Base-by-base conservation (phyloP, 2,888 invertebrate species). In the Caenorhabditis doughertyi region DNA sequence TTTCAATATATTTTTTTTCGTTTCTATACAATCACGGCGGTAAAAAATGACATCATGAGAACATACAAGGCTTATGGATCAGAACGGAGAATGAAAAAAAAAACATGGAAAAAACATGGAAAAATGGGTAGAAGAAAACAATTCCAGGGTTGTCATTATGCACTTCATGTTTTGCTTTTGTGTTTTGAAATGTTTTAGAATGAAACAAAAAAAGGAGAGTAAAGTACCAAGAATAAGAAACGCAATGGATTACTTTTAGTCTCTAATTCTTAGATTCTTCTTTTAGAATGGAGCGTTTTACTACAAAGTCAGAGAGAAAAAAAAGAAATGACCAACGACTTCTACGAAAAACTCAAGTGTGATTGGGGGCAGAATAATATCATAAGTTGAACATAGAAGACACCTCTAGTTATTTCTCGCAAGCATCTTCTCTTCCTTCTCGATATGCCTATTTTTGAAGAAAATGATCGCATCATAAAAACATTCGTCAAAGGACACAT, bases 401-500 rank as follows among this genome's bases (percentile, higher is more conserved):
- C 32, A 35, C 62, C 62, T 47, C 49, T 62, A 51, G 49, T 49
- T 68, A 67, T 68, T 60, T 5, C 58, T 58, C 29, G 39, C 58
- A 21, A 16, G 32, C 47, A 27, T 60, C 35, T 49, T 16, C n/a
- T 55, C 62, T 56, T 53, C 62, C 68, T 68, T 51, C 51, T 67
- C 23, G 65, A 21, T 58, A 67, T 76, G 67, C 68, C 77, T 77
- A 77, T 77, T 77, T 77, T 68, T 27, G 77, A 76, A 35, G 58
- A 51, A 39, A 67, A 77, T 77, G 60, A 77, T 77, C 68, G 77
- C 77, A 77, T 77, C 77, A 77, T 68, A 47, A 60, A 68, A 77
- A 68, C 68, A 77, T 77, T 77, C 62, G 77, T 77, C 77, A 77
- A 77, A 77, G 77, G 77, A 77, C 77, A 77, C 62, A 77, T 77